Percentiles rank a stretch among this genome's conserved stretches.
Evolutionary conservation across 2,797 vertebrate genomes (phyloP).

Genomic region (Pseudochirops corinnae): DNA sequence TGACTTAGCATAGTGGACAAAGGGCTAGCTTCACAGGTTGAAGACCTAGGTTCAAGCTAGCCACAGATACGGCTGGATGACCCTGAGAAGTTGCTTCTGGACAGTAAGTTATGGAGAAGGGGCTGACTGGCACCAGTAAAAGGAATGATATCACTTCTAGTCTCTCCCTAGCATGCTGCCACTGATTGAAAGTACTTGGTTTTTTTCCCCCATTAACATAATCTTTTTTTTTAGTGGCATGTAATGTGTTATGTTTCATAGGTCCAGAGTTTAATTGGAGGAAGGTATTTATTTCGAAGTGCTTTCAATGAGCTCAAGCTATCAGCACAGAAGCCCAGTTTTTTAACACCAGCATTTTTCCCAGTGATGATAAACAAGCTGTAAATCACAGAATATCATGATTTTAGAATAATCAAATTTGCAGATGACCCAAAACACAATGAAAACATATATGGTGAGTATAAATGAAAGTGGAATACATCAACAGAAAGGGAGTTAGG

Average conservation of each 20-base stretch:
- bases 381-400: not conserved
- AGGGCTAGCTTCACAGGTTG: not conserved
- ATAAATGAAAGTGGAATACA: not conserved
- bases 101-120: not conserved
- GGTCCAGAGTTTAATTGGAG: not conserved
- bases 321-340: not conserved
- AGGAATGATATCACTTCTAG: not conserved
- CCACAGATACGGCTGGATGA: not conserved
- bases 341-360: not conserved
- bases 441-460: not conserved
- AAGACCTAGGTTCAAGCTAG: not conserved
- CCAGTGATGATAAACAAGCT: not conserved
- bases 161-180: not conserved
- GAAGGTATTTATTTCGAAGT: not conserved
- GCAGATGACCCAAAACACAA: not conserved
- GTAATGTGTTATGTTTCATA: not conserved
- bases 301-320: not conserved
- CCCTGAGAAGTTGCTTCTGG: not conserved
- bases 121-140: not conserved
- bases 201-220: not conserved
- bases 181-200: not conserved
- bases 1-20: not conserved
- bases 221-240: not conserved
- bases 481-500: not conserved
- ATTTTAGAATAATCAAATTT: not conserved